These are phyloP conservation scores for Syrrhaptes paradoxus DNA, from an alignment of 2,113 vertebrate genomes.

Conservation along the genomic window DNA sequence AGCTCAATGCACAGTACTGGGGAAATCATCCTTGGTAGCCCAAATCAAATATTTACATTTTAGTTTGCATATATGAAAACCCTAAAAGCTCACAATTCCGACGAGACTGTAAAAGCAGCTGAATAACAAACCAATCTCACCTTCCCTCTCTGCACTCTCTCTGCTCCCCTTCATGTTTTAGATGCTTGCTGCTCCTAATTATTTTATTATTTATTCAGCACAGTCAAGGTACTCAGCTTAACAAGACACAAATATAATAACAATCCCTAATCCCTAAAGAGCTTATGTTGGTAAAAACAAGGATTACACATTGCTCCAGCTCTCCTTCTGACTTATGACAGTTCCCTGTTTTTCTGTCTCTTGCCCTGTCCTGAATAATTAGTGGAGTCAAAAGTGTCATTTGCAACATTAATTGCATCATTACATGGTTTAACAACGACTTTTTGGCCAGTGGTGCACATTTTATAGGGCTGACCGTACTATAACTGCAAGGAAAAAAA, in stretches of 20 bases:
- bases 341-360: not conserved
- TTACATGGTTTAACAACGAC: not conserved
- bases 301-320: not conserved
- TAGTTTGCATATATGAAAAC: not conserved
- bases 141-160: not conserved
- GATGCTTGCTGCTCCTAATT: not conserved
- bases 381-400: not conserved
- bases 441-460: not conserved
- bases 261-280: not conserved
- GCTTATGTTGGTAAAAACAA: not conserved
- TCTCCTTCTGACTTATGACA: not conserved
- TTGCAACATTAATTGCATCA: not conserved
- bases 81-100: not conserved
- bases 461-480: not conserved
- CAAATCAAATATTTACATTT: not conserved
- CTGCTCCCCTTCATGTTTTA: not conserved
- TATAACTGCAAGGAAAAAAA: not conserved
- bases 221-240: not conserved
- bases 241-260: not conserved
- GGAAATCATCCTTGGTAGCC: not conserved
- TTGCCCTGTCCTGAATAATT: not conserved
- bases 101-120: not conserved
- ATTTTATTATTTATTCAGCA: constrained; percentile 17
- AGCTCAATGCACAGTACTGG: not conserved
- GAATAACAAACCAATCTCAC: not conserved